phyloP scores from a whole-genome alignment of 2,888 invertebrate species.

The Agrilus cyanescens region DNA sequence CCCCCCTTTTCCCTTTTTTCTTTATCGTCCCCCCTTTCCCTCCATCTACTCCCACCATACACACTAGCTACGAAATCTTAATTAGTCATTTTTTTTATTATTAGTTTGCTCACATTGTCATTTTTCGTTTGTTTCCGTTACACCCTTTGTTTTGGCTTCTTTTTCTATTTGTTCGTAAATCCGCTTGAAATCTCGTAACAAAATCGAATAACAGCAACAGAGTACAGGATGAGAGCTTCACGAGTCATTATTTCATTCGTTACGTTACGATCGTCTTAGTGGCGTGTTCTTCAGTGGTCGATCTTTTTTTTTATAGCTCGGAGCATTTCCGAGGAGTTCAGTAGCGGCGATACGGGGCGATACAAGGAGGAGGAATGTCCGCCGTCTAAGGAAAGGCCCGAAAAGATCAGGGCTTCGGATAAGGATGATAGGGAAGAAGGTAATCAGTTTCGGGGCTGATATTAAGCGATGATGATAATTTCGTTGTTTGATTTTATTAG shows the following conservation, averaged over 20 bases:
- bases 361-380: constrained; percentile 49
- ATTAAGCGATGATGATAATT: not conserved
- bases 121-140: constrained; percentile 9
- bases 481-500: constrained; percentile 39
- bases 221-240: not conserved
- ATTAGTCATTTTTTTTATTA: too few species aligned
- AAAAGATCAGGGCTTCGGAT: constrained; percentile 47
- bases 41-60: too few species aligned
- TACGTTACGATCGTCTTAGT: too few species aligned
- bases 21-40: constrained; percentile 5
- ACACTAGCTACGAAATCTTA: too few species aligned
- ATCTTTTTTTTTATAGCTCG: constrained; percentile 51
- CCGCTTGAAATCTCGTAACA: constrained; percentile 3
- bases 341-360: constrained; percentile 68
- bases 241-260: constrained; percentile 4
- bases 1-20: not conserved
- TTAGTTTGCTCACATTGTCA: constrained; percentile 6
- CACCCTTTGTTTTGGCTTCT: constrained; percentile 4
- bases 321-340: constrained; percentile 96
- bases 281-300: not conserved
- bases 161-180: constrained; percentile 3
- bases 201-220: not conserved
- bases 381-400: constrained; percentile 33
- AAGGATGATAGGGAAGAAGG: constrained; percentile 92
- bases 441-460: constrained; percentile 28